phyloP scores from a whole-genome alignment of 2,797 vertebrate species.

The Coregonus ussuriensis region DNA sequence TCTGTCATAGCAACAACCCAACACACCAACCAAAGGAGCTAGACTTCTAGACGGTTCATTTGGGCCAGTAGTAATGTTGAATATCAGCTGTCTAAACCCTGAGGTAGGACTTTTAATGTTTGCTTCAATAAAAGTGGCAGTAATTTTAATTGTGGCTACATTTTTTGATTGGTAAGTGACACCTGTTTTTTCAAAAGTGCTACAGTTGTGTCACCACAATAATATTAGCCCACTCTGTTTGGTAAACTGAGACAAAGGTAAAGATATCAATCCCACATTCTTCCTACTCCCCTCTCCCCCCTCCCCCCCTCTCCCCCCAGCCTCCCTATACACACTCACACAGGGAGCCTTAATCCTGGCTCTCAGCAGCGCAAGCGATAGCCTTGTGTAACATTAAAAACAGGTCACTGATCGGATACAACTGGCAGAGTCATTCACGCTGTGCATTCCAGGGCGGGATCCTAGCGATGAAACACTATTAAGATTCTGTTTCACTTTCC shows the following conservation, averaged over 20 bases:
- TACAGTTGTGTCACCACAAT: conserved; percentile 37
- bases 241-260: conserved; percentile 71
- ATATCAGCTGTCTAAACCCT: conserved; percentile 33
- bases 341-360: conserved; percentile 68
- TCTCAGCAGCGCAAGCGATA: conserved; percentile 52
- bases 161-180: conserved; percentile 44
- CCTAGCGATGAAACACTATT: conserved; percentile 57
- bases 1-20: conserved; percentile 31
- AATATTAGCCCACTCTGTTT: conserved; percentile 63
- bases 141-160: conserved; percentile 28
- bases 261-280: conserved; percentile 64
- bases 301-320: conserved; percentile 7
- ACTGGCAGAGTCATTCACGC: conserved; percentile 49
- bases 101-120: conserved; percentile 21
- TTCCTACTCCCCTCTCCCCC: conserved; percentile 29
- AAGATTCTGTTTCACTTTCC: neutral
- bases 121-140: conserved; percentile 6
- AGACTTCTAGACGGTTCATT: neutral
- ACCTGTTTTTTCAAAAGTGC: conserved; percentile 29
- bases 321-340: conserved; percentile 46
- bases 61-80: conserved; percentile 7
- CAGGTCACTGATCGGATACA: neutral
- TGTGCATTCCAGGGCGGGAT: conserved; percentile 63
- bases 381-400: conserved; percentile 49
- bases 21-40: conserved; percentile 24